Conservation (phyloP, 2,888 invertebrate species). For the Pheosia tremula region DNA sequence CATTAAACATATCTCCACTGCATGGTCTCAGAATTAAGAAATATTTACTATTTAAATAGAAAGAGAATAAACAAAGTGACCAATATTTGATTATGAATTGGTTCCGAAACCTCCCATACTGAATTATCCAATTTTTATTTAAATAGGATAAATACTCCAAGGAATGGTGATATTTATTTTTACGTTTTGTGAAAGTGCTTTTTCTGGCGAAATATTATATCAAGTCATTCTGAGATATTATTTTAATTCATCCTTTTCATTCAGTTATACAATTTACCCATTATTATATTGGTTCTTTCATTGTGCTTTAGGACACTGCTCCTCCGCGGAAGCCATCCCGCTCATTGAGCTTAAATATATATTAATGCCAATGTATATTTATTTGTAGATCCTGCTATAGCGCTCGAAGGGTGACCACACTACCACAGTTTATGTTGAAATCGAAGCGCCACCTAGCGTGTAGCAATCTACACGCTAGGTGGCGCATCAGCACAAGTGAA, state of each 20-base stretch:
- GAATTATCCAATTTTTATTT: slow-evolving; percentile 28
- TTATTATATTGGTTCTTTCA: not conserved
- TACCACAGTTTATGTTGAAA: too few relatives aligned
- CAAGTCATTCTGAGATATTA: not conserved
- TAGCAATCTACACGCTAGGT: too few relatives aligned
- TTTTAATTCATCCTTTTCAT: not conserved
- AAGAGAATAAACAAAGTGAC: not conserved
- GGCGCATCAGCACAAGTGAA: too few relatives aligned
- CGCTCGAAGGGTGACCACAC: too few relatives aligned
- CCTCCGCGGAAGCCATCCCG: not conserved
- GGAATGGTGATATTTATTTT: slow-evolving; percentile 20
- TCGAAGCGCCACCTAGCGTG: too few relatives aligned
- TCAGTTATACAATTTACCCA: not conserved
- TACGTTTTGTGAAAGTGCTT: not conserved
- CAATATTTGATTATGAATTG: not conserved
- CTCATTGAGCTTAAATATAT: too few relatives aligned
- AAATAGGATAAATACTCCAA: slow-evolving; percentile 31
- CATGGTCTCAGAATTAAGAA: too few relatives aligned
- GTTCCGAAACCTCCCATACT: slow-evolving; percentile 14
- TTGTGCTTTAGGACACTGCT: not conserved
- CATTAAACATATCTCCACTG: too few relatives aligned
- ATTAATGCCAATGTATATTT: too few relatives aligned
- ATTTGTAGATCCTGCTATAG: too few relatives aligned
- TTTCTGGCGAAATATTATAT: not conserved
- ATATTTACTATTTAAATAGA: too few relatives aligned